Conservation (phyloP, 2,888 invertebrate genomes). For the Megaustenia siamemsis region DNA sequence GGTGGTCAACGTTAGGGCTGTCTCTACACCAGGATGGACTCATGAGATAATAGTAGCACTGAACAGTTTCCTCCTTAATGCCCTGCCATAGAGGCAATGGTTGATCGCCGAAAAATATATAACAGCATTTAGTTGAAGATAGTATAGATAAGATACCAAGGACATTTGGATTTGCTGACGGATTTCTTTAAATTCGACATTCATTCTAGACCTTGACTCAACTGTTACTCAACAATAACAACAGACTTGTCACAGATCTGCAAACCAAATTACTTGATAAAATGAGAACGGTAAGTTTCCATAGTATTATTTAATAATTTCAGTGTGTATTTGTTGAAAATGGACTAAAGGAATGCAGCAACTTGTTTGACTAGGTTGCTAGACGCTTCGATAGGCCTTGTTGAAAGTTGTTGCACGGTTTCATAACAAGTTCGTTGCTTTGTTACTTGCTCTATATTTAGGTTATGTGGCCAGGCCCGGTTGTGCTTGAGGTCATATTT, state of each 20-base stretch:
- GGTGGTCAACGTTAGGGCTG: constrained; percentile 47
- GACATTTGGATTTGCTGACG: constrained; percentile 48
- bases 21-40: constrained; percentile 52
- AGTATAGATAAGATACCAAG: no score
- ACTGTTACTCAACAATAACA: constrained; percentile 13
- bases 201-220: not conserved
- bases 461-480: not conserved
- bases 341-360: not conserved
- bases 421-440: not conserved
- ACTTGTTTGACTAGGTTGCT: not conserved
- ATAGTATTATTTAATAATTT: not conserved
- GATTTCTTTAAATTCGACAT: not conserved
- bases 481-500: constrained; percentile 1
- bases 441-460: constrained; percentile 19
- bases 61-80: constrained; percentile 39
- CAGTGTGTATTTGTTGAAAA: no score
- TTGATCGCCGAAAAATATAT: constrained; percentile 52
- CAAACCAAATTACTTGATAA: constrained; percentile 32
- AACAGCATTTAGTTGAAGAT: constrained; percentile 33
- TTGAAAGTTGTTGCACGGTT: no score
- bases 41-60: constrained; percentile 22
- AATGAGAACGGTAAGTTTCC: constrained; percentile 52
- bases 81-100: constrained; percentile 53
- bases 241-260: constrained; percentile 24
- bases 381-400: not conserved